phyloP scores from a whole-genome alignment of 2,888 invertebrate species.

The Athalia circularis region DNA sequence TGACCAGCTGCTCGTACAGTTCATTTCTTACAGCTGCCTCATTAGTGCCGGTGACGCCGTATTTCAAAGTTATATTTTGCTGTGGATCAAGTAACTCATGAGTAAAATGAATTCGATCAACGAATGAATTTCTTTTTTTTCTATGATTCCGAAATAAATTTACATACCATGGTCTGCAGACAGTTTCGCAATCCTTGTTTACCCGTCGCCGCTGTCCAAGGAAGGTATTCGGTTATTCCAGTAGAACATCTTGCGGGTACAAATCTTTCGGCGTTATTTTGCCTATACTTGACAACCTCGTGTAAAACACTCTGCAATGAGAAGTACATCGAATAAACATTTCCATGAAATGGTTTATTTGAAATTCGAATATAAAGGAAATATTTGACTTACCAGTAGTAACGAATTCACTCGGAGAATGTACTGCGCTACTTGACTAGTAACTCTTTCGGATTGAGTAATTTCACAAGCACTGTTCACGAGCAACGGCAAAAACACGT shows the following conservation, averaged over 20 bases:
- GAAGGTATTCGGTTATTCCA: slow-evolving; percentile 79
- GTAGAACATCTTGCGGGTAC: slow-evolving; percentile 70
- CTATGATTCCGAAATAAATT: slow-evolving; percentile 16
- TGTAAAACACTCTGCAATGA: slow-evolving; percentile 77
- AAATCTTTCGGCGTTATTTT: slow-evolving; percentile 77
- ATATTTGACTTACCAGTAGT: slow-evolving; percentile 63
- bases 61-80: slow-evolving; percentile 70
- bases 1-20: slow-evolving; percentile 82
- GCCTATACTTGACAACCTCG: slow-evolving; percentile 81
- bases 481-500: slow-evolving; percentile 80
- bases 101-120: background rate
- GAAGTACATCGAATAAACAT: slow-evolving; percentile 29
- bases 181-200: slow-evolving; percentile 71
- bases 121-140: background rate
- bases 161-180: slow-evolving; percentile 67
- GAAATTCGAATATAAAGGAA: slow-evolving; percentile 35
- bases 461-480: slow-evolving; percentile 79
- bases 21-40: slow-evolving; percentile 77
- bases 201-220: slow-evolving; percentile 85
- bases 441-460: slow-evolving; percentile 78
- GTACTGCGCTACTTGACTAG: slow-evolving; percentile 76
- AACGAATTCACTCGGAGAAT: slow-evolving; percentile 69
- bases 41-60: slow-evolving; percentile 77
- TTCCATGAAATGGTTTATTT: slow-evolving; percentile 31
- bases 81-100: slow-evolving; percentile 49